Evolutionary conservation across 1,140 invertebrate genomes (phyloP), one percentile per base, ranked within the genome.

Genomic region (Yoshiicerus persimilis): DNA sequence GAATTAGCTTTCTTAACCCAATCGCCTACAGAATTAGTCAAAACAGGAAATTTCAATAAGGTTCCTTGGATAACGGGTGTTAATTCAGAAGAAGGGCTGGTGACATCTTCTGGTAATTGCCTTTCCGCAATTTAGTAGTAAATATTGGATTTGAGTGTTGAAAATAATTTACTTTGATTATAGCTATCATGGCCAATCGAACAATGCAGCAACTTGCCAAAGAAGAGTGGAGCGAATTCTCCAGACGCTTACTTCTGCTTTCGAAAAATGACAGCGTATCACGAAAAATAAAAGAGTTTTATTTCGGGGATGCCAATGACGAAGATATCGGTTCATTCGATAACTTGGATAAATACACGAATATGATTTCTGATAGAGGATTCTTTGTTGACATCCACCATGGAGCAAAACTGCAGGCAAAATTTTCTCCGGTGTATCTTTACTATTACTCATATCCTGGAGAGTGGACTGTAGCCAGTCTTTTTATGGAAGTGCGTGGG

Each of bases 31-130:
- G 88, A 89, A 25, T 62, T 89, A 34, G 34, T 89, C 4, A 88
- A 84, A 77, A 86, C 87, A 27, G 90, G 90, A 47, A 87, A 87
- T 0, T 87, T 84, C 38, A 86, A 77, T 70, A 75, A 70, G 64
- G 87, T 90, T 27, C 86, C 87, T 23, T 88, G 87, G 86, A 84
- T 90, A 13, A 66, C 47, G n/a, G 90, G 90, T 32, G 64, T 84
- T 0, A 90, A 89, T 84, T 70, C 87, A 16, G 84, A 89, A 34
- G 90, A 90, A 64, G 90, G 90, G n/a, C 86, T 88, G n/a, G 41
- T 88, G 0, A 84, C 87, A 8, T 77, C 87, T 25, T 87, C 86
- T 36, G 86, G 89, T 77, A 27, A 39, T 64, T 32, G 23, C 23
- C 1, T 2, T 62, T 27, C 16, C 13, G 6, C 25, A 30, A 23